Base-by-base conservation (phyloP, 2,888 invertebrate genomes). In the Odontocerum albicorne region DNA sequence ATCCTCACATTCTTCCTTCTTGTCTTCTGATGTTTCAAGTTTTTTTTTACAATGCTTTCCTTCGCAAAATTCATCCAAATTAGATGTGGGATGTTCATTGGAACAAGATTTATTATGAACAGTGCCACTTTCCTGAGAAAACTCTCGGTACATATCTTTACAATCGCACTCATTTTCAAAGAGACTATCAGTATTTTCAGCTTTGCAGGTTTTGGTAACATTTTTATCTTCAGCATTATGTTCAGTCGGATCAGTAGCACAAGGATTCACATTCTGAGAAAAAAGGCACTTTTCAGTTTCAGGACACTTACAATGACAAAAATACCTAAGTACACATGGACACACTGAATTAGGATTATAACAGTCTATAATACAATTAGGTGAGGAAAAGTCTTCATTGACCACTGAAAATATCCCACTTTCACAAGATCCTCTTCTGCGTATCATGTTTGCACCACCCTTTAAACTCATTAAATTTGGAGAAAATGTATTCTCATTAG, bases 381-480 rank as follows among this genome's bases (percentile, higher is more conserved):
- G 72, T 50, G 72, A 72, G 54, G 82, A 82, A 60, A 85, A 81
- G 68, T 88, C 88, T 68, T 88, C 89, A 66, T 90, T 90, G 60
- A 90, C 88, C 64, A 90, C 91, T 50, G 91, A 91, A 79, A 91
- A 93, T 69, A 93, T 92, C 15, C 93, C 93, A 63, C 90, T 90
- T 70, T 93, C 93, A 69, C 92, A 92, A 15, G 92, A 92, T 52
- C 90, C 92, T 39, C 92, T 82, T 13, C 92, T 75, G 22, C 85
- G 79, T n/a, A 86, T 72, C n/a, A 68, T 65, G 43, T 62, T 70
- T 65, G 21, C 67, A 65, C 68, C 49, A 64, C 62, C 63, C 63
- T 55, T 65, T 63, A 53, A 63, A 66, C 70, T 65, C 20, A 64
- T 57, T 35, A 66, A 65, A 21, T 54, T 43, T 16, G 57, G 46